Percentiles rank a stretch among this genome's conserved stretches.
Evolutionary conservation across 2,888 invertebrate species (phyloP).

Genomic region (Eupithecia exiguata): DNA sequence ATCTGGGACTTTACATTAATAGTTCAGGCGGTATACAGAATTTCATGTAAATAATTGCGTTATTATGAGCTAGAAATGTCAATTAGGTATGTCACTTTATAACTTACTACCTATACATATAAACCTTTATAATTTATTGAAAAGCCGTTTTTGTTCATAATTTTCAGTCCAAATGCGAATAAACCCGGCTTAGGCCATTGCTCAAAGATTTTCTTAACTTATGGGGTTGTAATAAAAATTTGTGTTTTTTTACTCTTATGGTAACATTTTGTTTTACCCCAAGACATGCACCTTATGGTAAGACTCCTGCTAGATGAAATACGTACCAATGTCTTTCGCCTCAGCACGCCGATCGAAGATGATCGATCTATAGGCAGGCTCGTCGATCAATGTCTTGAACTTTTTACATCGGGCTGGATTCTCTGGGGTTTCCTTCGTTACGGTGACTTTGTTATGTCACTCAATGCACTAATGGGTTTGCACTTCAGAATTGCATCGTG

Average conservation of each 20-base stretch:
- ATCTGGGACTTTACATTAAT: not conserved
- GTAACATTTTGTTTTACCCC: too few species aligned
- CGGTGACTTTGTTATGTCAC: slow-evolving; percentile 1
- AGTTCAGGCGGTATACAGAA: not conserved
- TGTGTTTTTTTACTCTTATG: too few species aligned
- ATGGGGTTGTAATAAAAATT: too few species aligned
- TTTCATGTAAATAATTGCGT: not conserved
- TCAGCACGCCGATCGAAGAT: slow-evolving; percentile 35
- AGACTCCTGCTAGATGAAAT: not conserved
- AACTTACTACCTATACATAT: too few species aligned
- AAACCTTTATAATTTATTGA: too few species aligned
- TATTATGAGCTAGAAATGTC: not conserved
- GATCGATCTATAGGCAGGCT: slow-evolving; percentile 43
- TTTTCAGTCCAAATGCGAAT: too few species aligned
- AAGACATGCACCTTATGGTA: too few species aligned
- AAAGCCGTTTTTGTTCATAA: too few species aligned
- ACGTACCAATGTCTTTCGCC: slow-evolving; percentile 23
- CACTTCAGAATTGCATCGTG: slow-evolving; percentile 7
- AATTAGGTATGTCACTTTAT: not conserved
- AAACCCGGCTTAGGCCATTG: too few species aligned
- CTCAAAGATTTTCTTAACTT: too few species aligned
- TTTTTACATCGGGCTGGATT: slow-evolving; percentile 19
- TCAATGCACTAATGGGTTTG: slow-evolving; percentile 4
- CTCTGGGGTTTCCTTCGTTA: slow-evolving; percentile 5
- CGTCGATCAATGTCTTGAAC: slow-evolving; percentile 43